Evolutionary conservation across 2,888 invertebrate genomes (phyloP).

Genomic region (Dryocosmus kuriphilus): DNA sequence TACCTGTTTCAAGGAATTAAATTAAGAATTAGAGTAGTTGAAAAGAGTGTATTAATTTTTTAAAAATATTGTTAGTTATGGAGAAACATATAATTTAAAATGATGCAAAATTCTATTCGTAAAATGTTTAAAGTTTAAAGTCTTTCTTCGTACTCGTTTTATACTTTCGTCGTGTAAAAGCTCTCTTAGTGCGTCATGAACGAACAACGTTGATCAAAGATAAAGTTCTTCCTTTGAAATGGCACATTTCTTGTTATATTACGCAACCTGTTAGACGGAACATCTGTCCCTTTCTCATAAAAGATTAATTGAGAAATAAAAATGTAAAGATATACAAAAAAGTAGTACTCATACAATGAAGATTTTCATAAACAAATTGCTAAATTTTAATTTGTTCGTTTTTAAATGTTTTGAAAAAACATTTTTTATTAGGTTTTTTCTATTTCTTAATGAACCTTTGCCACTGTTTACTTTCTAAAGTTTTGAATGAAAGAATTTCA

Average conservation of each 20-base stretch:
- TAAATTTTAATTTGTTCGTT: too few relatives aligned
- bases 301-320: neutral
- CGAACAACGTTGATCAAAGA: constrained; percentile 5
- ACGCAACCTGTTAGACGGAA: neutral
- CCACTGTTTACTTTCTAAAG: too few relatives aligned
- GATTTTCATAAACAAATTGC: too few relatives aligned
- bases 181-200: neutral
- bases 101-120: neutral
- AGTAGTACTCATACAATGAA: neutral
- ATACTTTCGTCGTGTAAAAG: neutral
- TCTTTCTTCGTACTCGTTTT: neutral
- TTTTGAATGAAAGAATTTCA: too few relatives aligned
- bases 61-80: neutral
- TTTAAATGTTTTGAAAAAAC: too few relatives aligned
- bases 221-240: neutral
- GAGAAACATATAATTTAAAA: neutral
- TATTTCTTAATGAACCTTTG: too few relatives aligned
- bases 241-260: neutral
- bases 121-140: neutral
- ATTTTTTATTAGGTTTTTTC: too few relatives aligned
- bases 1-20: neutral
- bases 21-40: too few relatives aligned
- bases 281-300: neutral
- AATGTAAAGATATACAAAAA: neutral
- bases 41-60: neutral